These are phyloP conservation scores for Rousettus leschenaultii DNA, from an alignment of 2,113 vertebrate genomes.

Conservation along the genomic window DNA sequence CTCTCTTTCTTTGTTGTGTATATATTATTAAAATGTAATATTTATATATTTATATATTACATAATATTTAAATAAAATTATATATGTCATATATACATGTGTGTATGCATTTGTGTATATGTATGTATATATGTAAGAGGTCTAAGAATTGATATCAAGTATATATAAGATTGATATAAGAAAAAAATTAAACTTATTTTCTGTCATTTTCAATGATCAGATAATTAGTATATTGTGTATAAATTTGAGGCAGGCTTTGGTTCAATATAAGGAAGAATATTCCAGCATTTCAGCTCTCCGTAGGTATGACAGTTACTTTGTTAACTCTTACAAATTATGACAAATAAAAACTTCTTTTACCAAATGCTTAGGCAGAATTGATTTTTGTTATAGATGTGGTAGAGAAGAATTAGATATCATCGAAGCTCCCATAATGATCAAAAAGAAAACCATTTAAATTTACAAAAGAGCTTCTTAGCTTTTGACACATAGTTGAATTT, in stretches of 20 bases:
- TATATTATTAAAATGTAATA: neutral
- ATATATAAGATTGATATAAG: neutral
- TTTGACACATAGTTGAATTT: constrained; percentile 3
- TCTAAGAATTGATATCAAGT: neutral
- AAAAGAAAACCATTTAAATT: neutral
- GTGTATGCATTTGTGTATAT: too few species aligned
- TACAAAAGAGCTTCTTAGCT: neutral
- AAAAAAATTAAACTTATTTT: neutral
- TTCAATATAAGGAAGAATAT: neutral
- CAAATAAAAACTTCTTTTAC: neutral
- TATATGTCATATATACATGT: too few species aligned
- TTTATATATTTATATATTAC: neutral
- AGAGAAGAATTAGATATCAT: neutral
- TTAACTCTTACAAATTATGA: neutral
- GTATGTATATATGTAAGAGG: neutral
- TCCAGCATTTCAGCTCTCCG: neutral
- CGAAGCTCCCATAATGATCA: neutral
- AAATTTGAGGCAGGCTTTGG: neutral
- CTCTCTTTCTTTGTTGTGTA: neutral
- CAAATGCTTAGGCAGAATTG: neutral
- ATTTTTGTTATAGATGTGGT: neutral
- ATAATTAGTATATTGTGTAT: neutral
- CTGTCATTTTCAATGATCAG: neutral
- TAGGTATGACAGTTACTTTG: neutral
- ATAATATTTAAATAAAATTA: too few species aligned